These are phyloP conservation scores for Tachysurus vachellii DNA, from an alignment of 2,113 vertebrate species.

Conservation along the genomic window DNA sequence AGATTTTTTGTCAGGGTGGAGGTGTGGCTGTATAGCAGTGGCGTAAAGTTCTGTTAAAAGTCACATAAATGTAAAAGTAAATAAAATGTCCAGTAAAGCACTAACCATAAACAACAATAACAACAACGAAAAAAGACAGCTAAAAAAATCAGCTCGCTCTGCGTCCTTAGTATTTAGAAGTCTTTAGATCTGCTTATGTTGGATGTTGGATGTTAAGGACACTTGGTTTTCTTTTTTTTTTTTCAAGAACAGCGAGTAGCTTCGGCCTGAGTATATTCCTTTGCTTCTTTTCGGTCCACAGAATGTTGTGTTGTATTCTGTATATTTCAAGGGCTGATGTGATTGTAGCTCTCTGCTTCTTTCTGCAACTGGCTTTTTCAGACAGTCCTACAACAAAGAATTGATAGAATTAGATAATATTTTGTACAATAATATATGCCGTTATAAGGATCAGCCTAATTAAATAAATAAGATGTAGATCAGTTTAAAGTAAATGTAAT, in stretches of 20 bases:
- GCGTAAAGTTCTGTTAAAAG: neutral
- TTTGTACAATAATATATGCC: constrained; percentile 28
- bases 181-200: constrained; percentile 15
- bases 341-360: neutral
- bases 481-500: neutral
- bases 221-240: constrained; percentile 8
- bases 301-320: neutral
- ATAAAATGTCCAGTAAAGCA: constrained; percentile 20
- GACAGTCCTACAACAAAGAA: constrained; percentile 22
- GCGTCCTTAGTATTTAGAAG: neutral
- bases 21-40: neutral
- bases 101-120: neutral
- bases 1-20: neutral
- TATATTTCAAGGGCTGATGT: neutral
- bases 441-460: neutral
- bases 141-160: neutral
- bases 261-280: constrained; percentile 2
- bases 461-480: neutral
- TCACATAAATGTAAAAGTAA: no score
- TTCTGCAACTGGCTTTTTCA: constrained; percentile 20
- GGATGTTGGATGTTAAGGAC: neutral
- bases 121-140: neutral
- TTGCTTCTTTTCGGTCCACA: constrained; percentile 5
- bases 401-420: constrained; percentile 17
- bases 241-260: neutral